phyloP scores from a whole-genome alignment of 2,797 vertebrate species.

The Cossypha niveicapilla region DNA sequence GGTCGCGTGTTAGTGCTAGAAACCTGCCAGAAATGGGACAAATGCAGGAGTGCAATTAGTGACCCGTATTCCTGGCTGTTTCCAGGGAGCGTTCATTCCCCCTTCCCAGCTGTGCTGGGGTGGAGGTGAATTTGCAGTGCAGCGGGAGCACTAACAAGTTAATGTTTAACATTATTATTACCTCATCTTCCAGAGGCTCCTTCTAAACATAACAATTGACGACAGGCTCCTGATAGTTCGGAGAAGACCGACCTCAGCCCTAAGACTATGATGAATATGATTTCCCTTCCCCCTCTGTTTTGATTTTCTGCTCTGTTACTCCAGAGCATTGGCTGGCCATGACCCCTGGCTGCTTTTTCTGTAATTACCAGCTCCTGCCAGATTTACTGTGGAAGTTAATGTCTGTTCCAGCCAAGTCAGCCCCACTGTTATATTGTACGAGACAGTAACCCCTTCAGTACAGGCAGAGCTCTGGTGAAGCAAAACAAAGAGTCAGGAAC shows the following conservation, averaged over 20 bases:
- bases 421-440: constrained; percentile 52
- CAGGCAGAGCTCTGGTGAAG: constrained; percentile 15
- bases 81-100: constrained; percentile 15
- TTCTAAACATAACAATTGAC: constrained; percentile 74
- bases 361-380: constrained; percentile 74
- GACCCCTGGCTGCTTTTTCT: constrained; percentile 73
- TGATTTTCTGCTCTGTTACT: constrained; percentile 73
- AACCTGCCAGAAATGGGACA: constrained; percentile 24
- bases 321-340: constrained; percentile 72
- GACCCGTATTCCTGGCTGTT: not conserved
- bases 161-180: constrained; percentile 75
- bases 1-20: not conserved
- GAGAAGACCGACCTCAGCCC: constrained; percentile 63
- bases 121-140: constrained; percentile 68
- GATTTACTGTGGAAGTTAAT: constrained; percentile 75
- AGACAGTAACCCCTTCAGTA: constrained; percentile 71
- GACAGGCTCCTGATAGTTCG: constrained; percentile 71
- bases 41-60: constrained; percentile 15
- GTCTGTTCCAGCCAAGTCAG: constrained; percentile 72
- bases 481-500: constrained; percentile 28
- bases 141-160: constrained; percentile 66
- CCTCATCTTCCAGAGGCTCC: constrained; percentile 72
- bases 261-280: constrained; percentile 66
- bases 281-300: constrained; percentile 71
- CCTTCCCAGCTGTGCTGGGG: constrained; percentile 56